Base-by-base conservation (phyloP, 2,888 invertebrate species). In the Spisula subtruncata region DNA sequence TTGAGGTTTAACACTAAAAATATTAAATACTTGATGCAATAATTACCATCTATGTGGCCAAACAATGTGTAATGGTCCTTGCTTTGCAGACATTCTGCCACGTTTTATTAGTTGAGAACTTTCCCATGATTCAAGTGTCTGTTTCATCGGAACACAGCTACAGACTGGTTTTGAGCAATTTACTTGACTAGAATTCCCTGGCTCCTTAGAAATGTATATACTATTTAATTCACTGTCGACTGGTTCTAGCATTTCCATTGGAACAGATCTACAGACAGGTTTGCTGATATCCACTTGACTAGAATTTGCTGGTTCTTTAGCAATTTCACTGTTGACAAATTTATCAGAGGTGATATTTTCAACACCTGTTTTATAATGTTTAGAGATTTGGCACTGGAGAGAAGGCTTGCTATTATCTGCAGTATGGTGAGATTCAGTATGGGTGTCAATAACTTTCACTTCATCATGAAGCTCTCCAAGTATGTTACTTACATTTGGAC, bases 31-130 rank as follows among this genome's bases (percentile, higher is more conserved):
- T n/a, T 54, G 25, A 48, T 18, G 83, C 6, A 20, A 14, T 14
- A 66, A 95, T 95, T 95, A 97, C 97, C 98, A 98, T 94, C 98
- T 97, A 96, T 98, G 98, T 0, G 98, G 98, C 98, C 98, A 98
- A 10, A 98, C 97, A 87, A 98, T 97, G 94, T 97, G 97, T 80
- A 98, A 75, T 54, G 92, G 93, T 81, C 25, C 75, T 48, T 60
- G 0, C 25, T 75, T 41, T 1, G 41, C 18, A 10, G 18, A 71
- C 29, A 35, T 75, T 83, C 71, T 83, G 6, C 56, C 32, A 20
- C 51, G 48, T n/a, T 85, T 80, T 5, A 0, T 1, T 32, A 56
- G 80, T 35, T 18, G 16, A 0, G 75, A 75, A 75, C 35, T 35
- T 14, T 75, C 35, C 75, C 75, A 75, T 32, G 75, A 35, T 32